Conservation (phyloP, 2,888 invertebrate genomes). For the Byasa hedistus region DNA sequence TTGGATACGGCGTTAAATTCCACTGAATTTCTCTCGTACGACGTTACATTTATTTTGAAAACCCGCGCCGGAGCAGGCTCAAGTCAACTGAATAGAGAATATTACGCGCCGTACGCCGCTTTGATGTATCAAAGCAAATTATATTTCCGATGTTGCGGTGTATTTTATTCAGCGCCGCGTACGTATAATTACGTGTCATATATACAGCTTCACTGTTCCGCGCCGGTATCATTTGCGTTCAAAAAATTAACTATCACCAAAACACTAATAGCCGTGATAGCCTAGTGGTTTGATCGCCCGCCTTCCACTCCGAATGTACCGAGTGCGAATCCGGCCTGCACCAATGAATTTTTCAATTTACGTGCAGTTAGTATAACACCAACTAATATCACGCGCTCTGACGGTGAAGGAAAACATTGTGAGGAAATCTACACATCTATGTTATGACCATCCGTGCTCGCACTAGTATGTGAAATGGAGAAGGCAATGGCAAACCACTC, state of each 20-base stretch:
- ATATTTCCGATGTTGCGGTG: slow-evolving; percentile 40
- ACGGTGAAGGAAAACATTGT: too few relatives aligned
- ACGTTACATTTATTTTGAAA: slow-evolving; percentile 38
- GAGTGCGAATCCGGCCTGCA: too few relatives aligned
- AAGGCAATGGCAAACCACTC: too few relatives aligned
- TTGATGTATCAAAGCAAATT: slow-evolving; percentile 56
- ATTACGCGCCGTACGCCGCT: slow-evolving; percentile 40
- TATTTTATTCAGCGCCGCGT: slow-evolving; percentile 33
- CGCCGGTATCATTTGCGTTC: background rate
- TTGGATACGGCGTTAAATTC: slow-evolving; percentile 31
- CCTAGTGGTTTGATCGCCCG: too few relatives aligned
- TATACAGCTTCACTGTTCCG: background rate
- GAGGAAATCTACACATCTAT: too few relatives aligned
- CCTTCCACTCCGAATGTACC: too few relatives aligned
- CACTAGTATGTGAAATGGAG: too few relatives aligned
- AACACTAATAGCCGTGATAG: too few relatives aligned
- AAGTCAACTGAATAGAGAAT: slow-evolving; percentile 43
- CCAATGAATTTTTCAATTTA: too few relatives aligned
- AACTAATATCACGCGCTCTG: too few relatives aligned
- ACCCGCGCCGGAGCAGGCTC: slow-evolving; percentile 36
- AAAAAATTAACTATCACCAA: background rate
- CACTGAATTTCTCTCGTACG: slow-evolving; percentile 32
- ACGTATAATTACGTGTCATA: slow-evolving; percentile 41
- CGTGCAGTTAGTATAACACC: too few relatives aligned
- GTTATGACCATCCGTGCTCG: too few relatives aligned